Evolutionary conservation across 2,113 vertebrate genomes (phyloP).

Genomic region (Grammomys dolichurus): DNA sequence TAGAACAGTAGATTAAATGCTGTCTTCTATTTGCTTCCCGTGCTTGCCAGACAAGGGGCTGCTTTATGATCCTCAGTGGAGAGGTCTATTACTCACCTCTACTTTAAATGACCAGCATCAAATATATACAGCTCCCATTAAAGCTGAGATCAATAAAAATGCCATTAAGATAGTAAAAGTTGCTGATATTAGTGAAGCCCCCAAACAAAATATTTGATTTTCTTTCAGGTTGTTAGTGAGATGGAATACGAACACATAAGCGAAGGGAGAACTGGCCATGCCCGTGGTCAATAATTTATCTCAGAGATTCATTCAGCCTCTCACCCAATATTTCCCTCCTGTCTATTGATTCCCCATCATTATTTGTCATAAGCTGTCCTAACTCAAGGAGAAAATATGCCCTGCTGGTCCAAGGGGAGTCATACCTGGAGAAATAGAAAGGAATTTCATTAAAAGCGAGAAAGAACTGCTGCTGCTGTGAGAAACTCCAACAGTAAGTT

Average conservation of each 20-base stretch:
- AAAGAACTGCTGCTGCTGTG: constrained; percentile 87
- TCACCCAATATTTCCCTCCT: constrained; percentile 91
- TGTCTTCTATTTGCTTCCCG: constrained; percentile 90
- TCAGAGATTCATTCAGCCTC: constrained; percentile 92
- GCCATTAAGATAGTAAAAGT: constrained; percentile 98
- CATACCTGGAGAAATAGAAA: constrained; percentile 93
- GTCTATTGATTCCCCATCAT: constrained; percentile 92
- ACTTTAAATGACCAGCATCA: constrained; percentile 98
- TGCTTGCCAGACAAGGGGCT: constrained; percentile 91
- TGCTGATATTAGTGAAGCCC: constrained; percentile 98
- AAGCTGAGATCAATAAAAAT: constrained; percentile 98
- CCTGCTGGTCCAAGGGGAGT: constrained; percentile 89
- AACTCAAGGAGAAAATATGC: constrained; percentile 91
- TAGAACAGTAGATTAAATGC: constrained; percentile 94
- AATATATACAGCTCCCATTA: constrained; percentile 98
- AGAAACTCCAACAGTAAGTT: constrained; percentile 87
- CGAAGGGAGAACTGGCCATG: constrained; percentile 89
- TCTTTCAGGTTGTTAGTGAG: constrained; percentile 94
- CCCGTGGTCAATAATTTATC: constrained; percentile 94
- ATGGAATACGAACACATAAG: constrained; percentile 90
- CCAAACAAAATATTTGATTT: constrained; percentile 99
- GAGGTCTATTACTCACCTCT: constrained; percentile 98
- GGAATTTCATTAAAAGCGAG: constrained; percentile 92
- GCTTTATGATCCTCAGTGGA: constrained; percentile 96
- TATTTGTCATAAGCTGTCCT: constrained; percentile 93